These are phyloP conservation scores for Eciton burchellii DNA, from an alignment of 1,140 invertebrate genomes.

Conservation along the genomic window DNA sequence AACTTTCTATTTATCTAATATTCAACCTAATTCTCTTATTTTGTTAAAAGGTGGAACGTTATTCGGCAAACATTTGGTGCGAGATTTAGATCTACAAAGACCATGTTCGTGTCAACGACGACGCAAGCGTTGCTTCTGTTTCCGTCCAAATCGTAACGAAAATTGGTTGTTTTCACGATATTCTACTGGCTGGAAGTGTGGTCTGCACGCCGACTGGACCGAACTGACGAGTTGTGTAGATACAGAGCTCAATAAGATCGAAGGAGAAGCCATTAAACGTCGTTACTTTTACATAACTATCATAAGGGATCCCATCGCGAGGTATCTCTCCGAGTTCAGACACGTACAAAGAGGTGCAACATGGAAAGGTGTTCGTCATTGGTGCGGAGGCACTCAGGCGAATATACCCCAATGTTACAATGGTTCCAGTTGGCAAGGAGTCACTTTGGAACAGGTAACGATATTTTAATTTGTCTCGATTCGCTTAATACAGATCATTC, in stretches of 20 bases:
- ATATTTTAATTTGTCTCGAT: neutral
- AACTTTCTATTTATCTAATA: neutral
- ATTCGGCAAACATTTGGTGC: constrained; percentile 97
- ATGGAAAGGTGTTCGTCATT: constrained; percentile 96
- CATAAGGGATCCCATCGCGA: constrained; percentile 94
- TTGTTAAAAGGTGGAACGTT: constrained; percentile 91
- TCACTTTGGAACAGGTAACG: constrained; percentile 85
- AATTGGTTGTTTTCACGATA: constrained; percentile 99
- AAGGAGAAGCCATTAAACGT: constrained; percentile 91
- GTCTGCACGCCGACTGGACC: constrained; percentile 99
- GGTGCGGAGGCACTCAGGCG: constrained; percentile 93
- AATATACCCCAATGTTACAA: constrained; percentile 93
- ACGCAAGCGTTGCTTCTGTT: constrained; percentile 96
- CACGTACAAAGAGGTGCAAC: constrained; percentile 99
- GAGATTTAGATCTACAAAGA: constrained; percentile 95
- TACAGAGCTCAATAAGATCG: constrained; percentile 93
- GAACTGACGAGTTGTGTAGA: constrained; percentile 97
- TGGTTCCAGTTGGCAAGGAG: constrained; percentile 89
- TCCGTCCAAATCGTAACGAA: constrained; percentile 94
- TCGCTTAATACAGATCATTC: neutral
- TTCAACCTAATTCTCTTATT: neutral
- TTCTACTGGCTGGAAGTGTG: constrained; percentile 99
- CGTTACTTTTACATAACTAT: constrained; percentile 99
- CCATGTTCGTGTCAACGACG: constrained; percentile 95
- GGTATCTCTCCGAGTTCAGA: constrained; percentile 97